A percentile compares a stretch with the other conserved stretches of the same genome.
phyloP scores from a whole-genome alignment of 2,113 vertebrate species.

The Hemiscyllium ocellatum region DNA sequence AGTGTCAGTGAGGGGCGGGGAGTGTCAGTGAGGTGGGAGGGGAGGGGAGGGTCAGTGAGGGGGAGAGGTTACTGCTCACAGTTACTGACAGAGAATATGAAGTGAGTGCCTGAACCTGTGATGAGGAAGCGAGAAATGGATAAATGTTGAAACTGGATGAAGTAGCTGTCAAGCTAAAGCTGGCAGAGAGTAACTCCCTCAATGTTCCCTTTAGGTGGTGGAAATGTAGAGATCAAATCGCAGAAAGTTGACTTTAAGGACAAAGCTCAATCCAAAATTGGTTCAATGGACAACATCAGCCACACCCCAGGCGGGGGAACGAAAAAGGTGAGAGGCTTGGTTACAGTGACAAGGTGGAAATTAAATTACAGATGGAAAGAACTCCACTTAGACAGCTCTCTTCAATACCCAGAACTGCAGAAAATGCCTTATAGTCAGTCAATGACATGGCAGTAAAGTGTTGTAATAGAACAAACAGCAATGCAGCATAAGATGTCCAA shows the following conservation, averaged over 20 bases:
- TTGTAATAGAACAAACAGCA: background rate
- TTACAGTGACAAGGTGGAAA: too few species aligned
- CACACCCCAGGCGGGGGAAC: constrained; percentile 86
- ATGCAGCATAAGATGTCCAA: background rate
- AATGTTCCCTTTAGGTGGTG: constrained; percentile 67
- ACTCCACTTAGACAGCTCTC: background rate
- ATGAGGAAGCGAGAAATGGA: background rate
- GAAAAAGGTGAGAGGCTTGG: constrained; percentile 65
- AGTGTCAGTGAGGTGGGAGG: background rate
- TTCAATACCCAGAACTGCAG: background rate
- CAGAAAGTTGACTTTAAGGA: constrained; percentile 94
- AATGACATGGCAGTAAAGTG: background rate
- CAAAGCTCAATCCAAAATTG: constrained; percentile 86
- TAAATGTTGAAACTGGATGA: background rate
- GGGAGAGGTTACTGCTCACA: too few species aligned
- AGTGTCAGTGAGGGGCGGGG: background rate
- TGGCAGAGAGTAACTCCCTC: too few species aligned
- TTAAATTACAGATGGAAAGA: too few species aligned
- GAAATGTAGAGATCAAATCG: constrained; percentile 86
- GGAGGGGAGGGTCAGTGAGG: background rate
- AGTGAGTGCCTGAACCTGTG: background rate
- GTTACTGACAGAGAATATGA: background rate
- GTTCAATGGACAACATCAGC: constrained; percentile 86
- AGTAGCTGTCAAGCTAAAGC: background rate
- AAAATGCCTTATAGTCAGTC: background rate